phyloP scores from a whole-genome alignment of 2,888 invertebrate genomes.

The Panzeria rudis region DNA sequence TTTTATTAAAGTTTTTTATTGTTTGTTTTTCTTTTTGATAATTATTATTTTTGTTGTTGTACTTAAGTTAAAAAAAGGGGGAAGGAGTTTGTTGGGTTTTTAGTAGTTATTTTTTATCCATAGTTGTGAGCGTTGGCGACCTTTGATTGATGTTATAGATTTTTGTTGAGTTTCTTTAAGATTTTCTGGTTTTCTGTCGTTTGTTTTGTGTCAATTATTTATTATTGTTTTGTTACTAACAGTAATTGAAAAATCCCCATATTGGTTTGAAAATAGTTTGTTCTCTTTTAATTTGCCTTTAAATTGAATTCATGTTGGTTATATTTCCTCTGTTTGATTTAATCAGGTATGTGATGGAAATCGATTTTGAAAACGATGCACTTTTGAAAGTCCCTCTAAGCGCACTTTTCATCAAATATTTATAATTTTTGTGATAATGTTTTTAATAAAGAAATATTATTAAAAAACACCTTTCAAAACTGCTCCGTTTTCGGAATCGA shows the following conservation, averaged over 20 bases:
- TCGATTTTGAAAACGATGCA: too few species aligned
- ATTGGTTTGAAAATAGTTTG: not conserved
- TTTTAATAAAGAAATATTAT: too few species aligned
- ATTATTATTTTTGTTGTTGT: constrained; percentile 62
- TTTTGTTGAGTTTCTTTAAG: constrained; percentile 33
- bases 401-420: too few species aligned
- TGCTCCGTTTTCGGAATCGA: too few species aligned
- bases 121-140: constrained; percentile 33
- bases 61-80: constrained; percentile 69
- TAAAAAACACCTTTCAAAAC: too few species aligned
- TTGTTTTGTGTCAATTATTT: constrained; percentile 8
- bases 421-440: too few species aligned
- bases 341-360: too few species aligned
- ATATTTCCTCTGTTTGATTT: not conserved
- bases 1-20: constrained; percentile 68
- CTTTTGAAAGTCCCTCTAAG: too few species aligned
- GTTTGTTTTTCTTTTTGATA: constrained; percentile 25
- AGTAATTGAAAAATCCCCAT: constrained; percentile 46
- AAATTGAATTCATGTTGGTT: not conserved
- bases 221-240: constrained; percentile 28
- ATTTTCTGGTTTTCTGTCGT: not conserved
- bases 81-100: constrained; percentile 16
- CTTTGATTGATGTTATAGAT: constrained; percentile 70
- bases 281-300: not conserved
- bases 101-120: constrained; percentile 43